Percentiles rank a stretch among this genome's conserved stretches.
These are phyloP conservation scores for Suricata suricatta DNA, from an alignment of 2,113 vertebrate genomes.

Conservation along the genomic window DNA sequence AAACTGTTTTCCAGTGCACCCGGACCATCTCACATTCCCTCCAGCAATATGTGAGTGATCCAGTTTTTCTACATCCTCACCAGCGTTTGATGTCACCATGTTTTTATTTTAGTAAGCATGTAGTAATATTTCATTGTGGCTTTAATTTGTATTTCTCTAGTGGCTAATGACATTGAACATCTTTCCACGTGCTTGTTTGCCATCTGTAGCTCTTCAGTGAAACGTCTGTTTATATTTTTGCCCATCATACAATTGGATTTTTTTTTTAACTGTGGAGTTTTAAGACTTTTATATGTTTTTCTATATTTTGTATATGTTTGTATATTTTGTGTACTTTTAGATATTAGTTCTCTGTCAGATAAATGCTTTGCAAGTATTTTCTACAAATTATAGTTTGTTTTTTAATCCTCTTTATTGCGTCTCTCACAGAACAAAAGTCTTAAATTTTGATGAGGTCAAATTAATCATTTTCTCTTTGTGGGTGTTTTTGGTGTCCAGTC, in stretches of 20 bases:
- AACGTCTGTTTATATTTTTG: not conserved
- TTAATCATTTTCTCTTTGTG: not conserved
- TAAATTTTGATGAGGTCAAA: not conserved
- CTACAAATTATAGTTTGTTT: not conserved
- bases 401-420: not conserved
- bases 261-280: not conserved
- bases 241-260: not conserved
- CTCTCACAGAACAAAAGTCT: not conserved
- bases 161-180: not conserved
- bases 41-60: not conserved
- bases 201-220: not conserved
- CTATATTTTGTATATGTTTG: too few relatives aligned
- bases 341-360: not conserved
- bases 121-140: not conserved
- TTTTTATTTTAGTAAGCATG: not conserved
- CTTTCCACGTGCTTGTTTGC: not conserved
- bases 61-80: not conserved
- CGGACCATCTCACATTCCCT: not conserved
- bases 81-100: not conserved
- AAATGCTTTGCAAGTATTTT: not conserved
- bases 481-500: not conserved
- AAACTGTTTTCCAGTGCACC: not conserved
- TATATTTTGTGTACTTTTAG: not conserved
- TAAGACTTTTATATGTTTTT: not conserved
- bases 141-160: not conserved